Conservation (phyloP, 1,140 invertebrate species). For the Ylistrum balloti region DNA sequence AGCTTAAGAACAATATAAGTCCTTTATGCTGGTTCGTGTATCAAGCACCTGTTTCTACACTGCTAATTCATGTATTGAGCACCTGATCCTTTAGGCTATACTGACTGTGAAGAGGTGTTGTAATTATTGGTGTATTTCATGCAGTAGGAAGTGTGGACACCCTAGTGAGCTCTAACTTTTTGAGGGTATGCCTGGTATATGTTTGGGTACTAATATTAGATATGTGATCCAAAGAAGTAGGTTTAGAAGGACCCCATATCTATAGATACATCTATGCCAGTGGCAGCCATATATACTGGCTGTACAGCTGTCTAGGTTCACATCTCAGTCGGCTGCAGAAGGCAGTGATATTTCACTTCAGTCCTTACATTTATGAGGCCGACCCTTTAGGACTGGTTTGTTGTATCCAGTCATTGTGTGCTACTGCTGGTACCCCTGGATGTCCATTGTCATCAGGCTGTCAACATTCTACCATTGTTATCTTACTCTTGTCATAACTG, state of each 20-base stretch:
- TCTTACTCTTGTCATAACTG: background rate
- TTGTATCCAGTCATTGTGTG: background rate
- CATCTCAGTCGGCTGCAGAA: background rate
- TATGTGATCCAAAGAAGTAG: background rate
- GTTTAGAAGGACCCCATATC: background rate
- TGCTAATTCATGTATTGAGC: slow-evolving; percentile 6
- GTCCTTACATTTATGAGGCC: background rate
- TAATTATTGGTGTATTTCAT: background rate
- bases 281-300: slow-evolving; percentile 4
- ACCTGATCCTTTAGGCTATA: background rate
- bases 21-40: background rate
- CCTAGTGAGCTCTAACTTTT: background rate
- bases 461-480: background rate
- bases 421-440: background rate
- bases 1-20: background rate
- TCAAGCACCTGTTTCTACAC: background rate
- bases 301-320: slow-evolving; percentile 20
- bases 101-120: background rate
- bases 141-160: background rate
- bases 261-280: background rate
- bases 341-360: background rate
- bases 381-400: background rate
- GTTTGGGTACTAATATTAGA: background rate
- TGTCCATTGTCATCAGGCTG: slow-evolving; percentile 26
- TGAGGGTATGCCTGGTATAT: slow-evolving; percentile 11